Conservation (phyloP, 2,888 invertebrate species). For the Silvanus unidentatus region DNA sequence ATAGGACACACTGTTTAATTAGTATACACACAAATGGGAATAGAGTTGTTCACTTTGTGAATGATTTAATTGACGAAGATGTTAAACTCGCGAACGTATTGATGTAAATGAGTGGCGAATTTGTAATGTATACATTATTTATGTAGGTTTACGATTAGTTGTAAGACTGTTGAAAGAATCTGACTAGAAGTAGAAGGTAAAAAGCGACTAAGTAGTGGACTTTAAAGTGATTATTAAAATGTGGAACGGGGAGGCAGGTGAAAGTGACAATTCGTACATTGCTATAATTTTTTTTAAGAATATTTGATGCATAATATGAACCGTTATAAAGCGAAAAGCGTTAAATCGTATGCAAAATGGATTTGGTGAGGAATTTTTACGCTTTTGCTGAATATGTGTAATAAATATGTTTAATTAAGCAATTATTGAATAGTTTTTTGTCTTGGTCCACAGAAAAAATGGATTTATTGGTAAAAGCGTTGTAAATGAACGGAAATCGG, state of each 20-base stretch:
- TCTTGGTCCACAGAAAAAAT: too few relatives aligned
- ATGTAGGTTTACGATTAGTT: neutral
- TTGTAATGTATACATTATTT: neutral
- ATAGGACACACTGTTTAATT: too few relatives aligned
- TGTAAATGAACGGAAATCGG: too few relatives aligned
- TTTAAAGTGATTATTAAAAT: neutral
- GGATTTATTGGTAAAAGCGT: too few relatives aligned
- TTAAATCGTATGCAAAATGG: too few relatives aligned
- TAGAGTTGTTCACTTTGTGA: neutral
- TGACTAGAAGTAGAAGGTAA: neutral
- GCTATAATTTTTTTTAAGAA: too few relatives aligned
- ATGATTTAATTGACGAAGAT: neutral
- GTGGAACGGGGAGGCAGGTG: conserved; percentile 2
- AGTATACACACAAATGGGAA: neutral
- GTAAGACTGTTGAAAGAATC: neutral
- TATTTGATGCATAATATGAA: too few relatives aligned
- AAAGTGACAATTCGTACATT: conserved; percentile 1
- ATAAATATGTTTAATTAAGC: too few relatives aligned
- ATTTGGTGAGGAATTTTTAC: too few relatives aligned
- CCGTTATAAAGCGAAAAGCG: too few relatives aligned
- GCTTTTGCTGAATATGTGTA: too few relatives aligned
- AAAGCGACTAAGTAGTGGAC: neutral
- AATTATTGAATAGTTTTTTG: too few relatives aligned
- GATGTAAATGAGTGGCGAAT: neutral
- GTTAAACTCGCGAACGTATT: neutral